Evolutionary conservation across 2,797 vertebrate genomes (phyloP).

Genomic region (Schizopygopsis pylzovi): DNA sequence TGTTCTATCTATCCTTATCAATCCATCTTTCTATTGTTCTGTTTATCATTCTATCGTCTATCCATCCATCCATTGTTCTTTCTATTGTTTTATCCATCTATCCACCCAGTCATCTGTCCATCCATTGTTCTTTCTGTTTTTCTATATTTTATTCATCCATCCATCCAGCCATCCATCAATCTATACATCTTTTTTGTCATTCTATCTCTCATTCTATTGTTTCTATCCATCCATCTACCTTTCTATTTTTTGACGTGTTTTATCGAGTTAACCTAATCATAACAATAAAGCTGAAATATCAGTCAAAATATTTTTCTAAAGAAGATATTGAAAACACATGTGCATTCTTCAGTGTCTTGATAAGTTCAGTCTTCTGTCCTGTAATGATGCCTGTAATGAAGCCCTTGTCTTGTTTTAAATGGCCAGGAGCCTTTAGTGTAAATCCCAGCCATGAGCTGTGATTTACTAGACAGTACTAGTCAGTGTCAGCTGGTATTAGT

Average conservation of each 20-base stretch:
- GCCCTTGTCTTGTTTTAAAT: not conserved
- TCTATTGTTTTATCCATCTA: rapidly evolving
- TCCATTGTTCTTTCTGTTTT: too few species aligned
- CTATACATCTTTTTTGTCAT: not conserved
- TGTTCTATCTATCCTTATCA: not conserved
- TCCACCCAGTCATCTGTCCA: not conserved
- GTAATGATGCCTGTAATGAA: not conserved
- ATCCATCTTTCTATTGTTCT: not conserved
- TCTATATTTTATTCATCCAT: not conserved
- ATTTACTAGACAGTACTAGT: not conserved
- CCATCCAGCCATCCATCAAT: not conserved
- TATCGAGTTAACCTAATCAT: not conserved
- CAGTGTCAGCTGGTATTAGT: not conserved
- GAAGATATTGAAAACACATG: not conserved
- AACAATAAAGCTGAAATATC: not conserved
- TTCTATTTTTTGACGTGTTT: not conserved
- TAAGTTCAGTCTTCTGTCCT: not conserved
- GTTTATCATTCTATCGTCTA: too few species aligned
- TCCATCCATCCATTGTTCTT: not conserved
- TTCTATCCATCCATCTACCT: not conserved
- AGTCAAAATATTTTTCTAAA: not conserved
- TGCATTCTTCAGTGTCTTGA: not conserved
- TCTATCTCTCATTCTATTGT: too few species aligned
- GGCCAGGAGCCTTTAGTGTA: not conserved
- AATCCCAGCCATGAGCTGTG: not conserved